phyloP scores from a whole-genome alignment of 2,888 invertebrate species.

The Xanthia icteritia region DNA sequence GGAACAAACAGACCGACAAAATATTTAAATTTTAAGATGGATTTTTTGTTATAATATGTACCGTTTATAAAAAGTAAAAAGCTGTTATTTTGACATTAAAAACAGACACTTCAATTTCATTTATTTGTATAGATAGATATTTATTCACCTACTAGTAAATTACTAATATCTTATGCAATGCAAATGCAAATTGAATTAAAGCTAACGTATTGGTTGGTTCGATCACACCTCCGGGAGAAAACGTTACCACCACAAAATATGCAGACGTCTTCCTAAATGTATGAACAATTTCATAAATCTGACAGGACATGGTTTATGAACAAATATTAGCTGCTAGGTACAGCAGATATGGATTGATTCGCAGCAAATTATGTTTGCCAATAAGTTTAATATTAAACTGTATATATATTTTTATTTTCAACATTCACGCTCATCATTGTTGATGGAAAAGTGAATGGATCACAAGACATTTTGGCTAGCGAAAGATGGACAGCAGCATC shows the following conservation, averaged over 20 bases:
- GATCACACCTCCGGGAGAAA: slow-evolving; percentile 42
- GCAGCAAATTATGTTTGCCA: background rate
- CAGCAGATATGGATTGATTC: background rate
- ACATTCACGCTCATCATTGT: background rate
- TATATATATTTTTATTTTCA: background rate
- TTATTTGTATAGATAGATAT: background rate
- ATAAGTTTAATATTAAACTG: background rate
- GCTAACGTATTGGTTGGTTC: slow-evolving; percentile 29
- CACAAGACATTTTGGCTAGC: background rate
- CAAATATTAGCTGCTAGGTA: background rate
- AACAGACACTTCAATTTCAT: too few relatives aligned
- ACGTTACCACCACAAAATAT: slow-evolving; percentile 4
- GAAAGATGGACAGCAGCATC: background rate
- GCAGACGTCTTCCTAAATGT: slow-evolving; percentile 3
- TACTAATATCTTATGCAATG: background rate
- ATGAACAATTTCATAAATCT: background rate
- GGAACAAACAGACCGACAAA: too few relatives aligned
- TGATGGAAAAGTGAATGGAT: background rate
- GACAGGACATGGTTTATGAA: background rate
- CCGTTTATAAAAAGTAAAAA: too few relatives aligned
- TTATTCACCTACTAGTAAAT: background rate
- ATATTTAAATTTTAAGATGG: too few relatives aligned
- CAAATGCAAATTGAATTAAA: slow-evolving; percentile 28
- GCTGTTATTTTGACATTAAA: too few relatives aligned
- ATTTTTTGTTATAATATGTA: too few relatives aligned